Base-by-base conservation (phyloP, 2,113 vertebrate genomes). In the Ameiurus melas region DNA sequence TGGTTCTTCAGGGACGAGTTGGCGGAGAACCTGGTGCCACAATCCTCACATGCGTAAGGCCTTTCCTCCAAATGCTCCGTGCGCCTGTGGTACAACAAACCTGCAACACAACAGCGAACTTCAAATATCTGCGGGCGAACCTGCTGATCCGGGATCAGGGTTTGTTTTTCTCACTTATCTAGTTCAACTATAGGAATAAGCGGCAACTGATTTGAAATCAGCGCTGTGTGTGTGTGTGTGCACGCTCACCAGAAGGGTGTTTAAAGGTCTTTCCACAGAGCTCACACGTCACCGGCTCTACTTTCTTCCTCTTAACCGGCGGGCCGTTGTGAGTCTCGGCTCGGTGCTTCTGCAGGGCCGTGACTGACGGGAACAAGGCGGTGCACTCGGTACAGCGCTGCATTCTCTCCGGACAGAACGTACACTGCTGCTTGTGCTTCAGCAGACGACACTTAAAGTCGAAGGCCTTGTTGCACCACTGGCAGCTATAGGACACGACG, bases 1-100 rank as follows among this genome's bases (percentile, higher is more conserved):
- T 97, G 97, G 87, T 97, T 98, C 94, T 98, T 99, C 89, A 98
- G 94, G 0, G 96, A 97, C 0, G 97, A 98, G 93, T 95, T 98
- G 93, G 97, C 97, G 0, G 93, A 95, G 0, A 99, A 98, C 92
- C 96, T 97, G 0, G 96, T 95, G 0, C 97, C 97, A 0, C 97
- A 97, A 51, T 97, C 95, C 57, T 96, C 92, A 0, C 97, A 99
- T 14, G 94, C 95, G 85, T 97, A 98, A 0, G 97, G 97, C 90
- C 97, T 96, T 93, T 98, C 95, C 0, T 98, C 96, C 0, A 97
- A 97, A 94, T 97, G 97, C 91, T 98, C 97, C 0, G 96, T 97
- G 87, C 97, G 96, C 55, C 96, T 97, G 94, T 97, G 97, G 92
- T 97, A 97, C 86, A 97, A 95, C 95, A 98, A 95, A 33, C 97